phyloP scores from a whole-genome alignment of 2,113 vertebrate genomes.

The Gobiocypris rarus region DNA sequence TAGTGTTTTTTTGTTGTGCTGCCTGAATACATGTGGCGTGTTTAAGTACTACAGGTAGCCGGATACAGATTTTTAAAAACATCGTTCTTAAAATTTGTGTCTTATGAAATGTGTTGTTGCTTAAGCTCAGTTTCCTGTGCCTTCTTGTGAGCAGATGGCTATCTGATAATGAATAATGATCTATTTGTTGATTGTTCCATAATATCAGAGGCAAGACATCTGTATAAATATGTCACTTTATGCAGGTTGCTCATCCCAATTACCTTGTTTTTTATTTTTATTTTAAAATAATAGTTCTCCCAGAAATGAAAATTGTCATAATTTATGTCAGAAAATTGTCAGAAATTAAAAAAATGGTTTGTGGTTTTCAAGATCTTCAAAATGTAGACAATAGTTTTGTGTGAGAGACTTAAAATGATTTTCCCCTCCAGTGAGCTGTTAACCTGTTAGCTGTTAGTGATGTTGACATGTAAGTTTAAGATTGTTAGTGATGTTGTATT shows the following conservation, averaged over 20 bases:
- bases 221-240: background rate
- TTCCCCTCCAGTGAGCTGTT: background rate
- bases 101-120: constrained; percentile 45
- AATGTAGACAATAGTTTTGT: background rate
- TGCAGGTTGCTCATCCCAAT: background rate
- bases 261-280: background rate
- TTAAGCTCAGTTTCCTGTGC: constrained; percentile 27
- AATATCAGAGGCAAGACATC: background rate
- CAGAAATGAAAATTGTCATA: background rate
- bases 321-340: background rate
- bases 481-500: background rate
- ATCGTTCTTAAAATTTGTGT: background rate
- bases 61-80: background rate
- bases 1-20: background rate
- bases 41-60: background rate
- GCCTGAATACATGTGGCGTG: background rate
- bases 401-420: background rate
- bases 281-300: background rate
- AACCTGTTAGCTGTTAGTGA: background rate
- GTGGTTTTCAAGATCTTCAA: background rate
- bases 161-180: constrained; percentile 9
- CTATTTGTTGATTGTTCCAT: background rate
- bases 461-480: background rate
- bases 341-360: background rate
- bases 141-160: constrained; percentile 6